A percentile compares a stretch with the other conserved stretches of the same genome.
These are phyloP conservation scores for Labia minor DNA, from an alignment of 2,888 invertebrate genomes.

Conservation along the genomic window DNA sequence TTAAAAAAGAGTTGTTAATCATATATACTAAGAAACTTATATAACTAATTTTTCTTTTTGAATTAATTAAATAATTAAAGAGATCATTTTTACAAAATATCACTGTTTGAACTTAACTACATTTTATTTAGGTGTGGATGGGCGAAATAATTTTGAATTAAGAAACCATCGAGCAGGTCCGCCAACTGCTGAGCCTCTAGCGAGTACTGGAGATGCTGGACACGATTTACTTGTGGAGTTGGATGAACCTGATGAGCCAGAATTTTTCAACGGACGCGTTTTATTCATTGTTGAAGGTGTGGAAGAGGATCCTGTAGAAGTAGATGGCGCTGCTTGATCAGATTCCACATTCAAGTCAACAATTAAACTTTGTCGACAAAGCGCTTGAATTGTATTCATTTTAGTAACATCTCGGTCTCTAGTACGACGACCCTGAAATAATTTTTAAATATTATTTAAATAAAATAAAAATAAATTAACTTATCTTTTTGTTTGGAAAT, in stretches of 20 bases:
- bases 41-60: too few relatives aligned
- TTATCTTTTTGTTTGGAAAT: neutral
- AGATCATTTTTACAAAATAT: neutral
- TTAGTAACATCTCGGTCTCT: constrained; percentile 30
- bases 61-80: neutral
- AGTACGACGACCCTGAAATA: constrained; percentile 19
- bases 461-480: too few relatives aligned
- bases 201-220: constrained; percentile 31
- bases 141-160: neutral
- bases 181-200: constrained; percentile 20
- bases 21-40: too few relatives aligned
- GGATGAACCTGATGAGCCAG: constrained; percentile 13
- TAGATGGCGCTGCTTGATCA: neutral
- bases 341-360: constrained; percentile 42
- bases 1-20: too few relatives aligned
- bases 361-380: constrained; percentile 64
- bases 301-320: neutral
- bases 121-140: neutral
- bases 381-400: constrained; percentile 52
- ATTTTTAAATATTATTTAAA: too few relatives aligned
- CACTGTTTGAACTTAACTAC: neutral
- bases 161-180: neutral
- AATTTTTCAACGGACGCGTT: neutral
- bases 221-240: constrained; percentile 29
- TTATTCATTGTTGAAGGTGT: constrained; percentile 3